phyloP scores from a whole-genome alignment of 2,113 vertebrate genomes.

The Gopherus flavomarginatus region DNA sequence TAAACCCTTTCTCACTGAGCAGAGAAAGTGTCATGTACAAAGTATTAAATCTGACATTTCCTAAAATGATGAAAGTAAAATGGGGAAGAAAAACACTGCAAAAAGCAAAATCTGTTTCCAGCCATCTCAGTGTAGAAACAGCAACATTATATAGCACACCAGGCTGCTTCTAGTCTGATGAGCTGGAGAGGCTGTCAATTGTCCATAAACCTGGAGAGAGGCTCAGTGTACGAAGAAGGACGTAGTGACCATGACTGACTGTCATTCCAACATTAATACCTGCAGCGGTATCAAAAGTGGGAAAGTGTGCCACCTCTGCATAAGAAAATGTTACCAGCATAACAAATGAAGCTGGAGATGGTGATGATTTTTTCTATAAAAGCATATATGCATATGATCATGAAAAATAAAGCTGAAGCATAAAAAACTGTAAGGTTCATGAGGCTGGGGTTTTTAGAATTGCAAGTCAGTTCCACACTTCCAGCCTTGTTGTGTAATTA shows the following conservation, averaged over 20 bases:
- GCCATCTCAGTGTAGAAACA: constrained; percentile 21
- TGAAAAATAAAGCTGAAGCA: accelerated
- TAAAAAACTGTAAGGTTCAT: not conserved
- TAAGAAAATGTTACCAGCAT: not conserved
- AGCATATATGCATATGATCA: accelerated
- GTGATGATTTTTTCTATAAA: not conserved
- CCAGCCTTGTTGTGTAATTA: accelerated
- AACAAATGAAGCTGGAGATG: not conserved
- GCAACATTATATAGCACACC: accelerated
- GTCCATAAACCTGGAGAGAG: accelerated
- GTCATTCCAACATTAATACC: not conserved
- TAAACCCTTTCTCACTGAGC: too few relatives aligned
- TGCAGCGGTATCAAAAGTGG: not conserved
- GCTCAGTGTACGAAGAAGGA: not conserved
- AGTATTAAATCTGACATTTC: constrained; percentile 55
- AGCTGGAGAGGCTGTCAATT: not conserved
- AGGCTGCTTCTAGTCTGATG: constrained; percentile 7
- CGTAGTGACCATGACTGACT: not conserved
- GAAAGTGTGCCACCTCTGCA: not conserved
- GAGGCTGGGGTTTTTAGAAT: not conserved
- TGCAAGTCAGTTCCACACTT: not conserved
- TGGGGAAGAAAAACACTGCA: constrained; percentile 45
- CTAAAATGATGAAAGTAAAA: constrained; percentile 49
- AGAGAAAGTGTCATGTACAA: not conserved
- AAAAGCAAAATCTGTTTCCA: constrained; percentile 59